These are phyloP conservation scores for Phrynocephalus forsythii DNA, from an alignment of 2,797 vertebrate species.

Conservation along the genomic window DNA sequence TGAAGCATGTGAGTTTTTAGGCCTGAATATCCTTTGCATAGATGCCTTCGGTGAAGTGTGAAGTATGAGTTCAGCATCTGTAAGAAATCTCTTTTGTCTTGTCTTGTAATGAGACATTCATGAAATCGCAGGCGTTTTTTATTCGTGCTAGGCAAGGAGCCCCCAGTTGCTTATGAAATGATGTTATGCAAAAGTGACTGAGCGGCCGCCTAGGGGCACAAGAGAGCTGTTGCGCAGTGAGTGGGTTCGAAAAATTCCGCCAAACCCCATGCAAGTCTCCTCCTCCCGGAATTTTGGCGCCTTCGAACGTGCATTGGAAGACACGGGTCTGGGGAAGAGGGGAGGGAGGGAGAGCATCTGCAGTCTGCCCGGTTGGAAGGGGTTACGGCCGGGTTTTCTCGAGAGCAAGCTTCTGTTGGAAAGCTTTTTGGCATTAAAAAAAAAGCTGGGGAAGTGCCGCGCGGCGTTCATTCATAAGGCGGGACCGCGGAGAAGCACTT, in stretches of 20 bases:
- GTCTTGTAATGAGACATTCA: background rate
- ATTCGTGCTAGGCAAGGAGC: background rate
- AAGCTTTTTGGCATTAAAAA: background rate
- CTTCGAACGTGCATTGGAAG: background rate
- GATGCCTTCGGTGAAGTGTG: background rate
- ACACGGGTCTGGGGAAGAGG: background rate
- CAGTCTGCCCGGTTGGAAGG: background rate
- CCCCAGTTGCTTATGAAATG: too few relatives aligned
- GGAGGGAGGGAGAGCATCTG: fast-evolving
- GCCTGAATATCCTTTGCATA: background rate
- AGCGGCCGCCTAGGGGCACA: too few relatives aligned
- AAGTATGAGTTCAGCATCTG: background rate
- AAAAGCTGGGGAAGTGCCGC: background rate
- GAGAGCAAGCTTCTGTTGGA: background rate
- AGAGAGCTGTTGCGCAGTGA: too few relatives aligned
- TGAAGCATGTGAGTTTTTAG: background rate
- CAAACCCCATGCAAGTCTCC: background rate
- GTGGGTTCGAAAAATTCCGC: background rate
- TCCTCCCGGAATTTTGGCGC: background rate
- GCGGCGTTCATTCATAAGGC: background rate
- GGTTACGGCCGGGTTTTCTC: background rate
- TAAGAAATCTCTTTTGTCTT: background rate
- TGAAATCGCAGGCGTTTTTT: background rate
- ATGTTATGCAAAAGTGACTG: background rate
- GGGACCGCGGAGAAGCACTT: conserved; percentile 55